Conservation (phyloP, 2,797 vertebrate genomes). For the Dendrocincla fuliginosa region DNA sequence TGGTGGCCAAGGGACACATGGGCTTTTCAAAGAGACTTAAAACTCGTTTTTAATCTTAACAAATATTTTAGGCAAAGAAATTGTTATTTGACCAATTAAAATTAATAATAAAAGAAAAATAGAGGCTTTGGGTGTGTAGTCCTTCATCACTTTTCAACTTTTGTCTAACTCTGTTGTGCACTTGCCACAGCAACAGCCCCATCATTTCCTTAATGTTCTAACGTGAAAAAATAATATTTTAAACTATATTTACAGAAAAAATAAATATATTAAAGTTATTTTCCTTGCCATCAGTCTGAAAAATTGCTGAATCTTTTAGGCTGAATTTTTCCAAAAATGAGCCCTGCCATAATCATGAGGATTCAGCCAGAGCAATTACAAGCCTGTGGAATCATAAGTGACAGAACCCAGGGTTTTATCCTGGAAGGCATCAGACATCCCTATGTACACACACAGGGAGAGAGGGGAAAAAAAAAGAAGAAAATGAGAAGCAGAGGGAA, state of each 20-base stretch:
- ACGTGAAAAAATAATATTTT: neutral
- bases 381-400: neutral
- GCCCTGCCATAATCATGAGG: neutral
- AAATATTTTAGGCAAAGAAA: neutral
- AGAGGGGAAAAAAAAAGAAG: neutral
- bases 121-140: neutral
- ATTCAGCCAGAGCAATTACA: neutral
- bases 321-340: neutral
- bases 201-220: neutral
- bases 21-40: neutral
- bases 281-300: neutral
- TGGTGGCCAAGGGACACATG: accelerated
- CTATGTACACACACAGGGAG: accelerated
- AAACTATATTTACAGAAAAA: neutral
- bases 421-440: neutral
- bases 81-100: neutral
- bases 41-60: accelerated
- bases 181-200: neutral
- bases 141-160: neutral
- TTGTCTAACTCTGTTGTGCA: neutral
- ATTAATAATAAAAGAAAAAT: neutral
- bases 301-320: neutral
- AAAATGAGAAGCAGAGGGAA: neutral
- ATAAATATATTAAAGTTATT: neutral
- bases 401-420: neutral